Conservation (phyloP, 2,113 vertebrate genomes). For the Jaculus jaculus region DNA sequence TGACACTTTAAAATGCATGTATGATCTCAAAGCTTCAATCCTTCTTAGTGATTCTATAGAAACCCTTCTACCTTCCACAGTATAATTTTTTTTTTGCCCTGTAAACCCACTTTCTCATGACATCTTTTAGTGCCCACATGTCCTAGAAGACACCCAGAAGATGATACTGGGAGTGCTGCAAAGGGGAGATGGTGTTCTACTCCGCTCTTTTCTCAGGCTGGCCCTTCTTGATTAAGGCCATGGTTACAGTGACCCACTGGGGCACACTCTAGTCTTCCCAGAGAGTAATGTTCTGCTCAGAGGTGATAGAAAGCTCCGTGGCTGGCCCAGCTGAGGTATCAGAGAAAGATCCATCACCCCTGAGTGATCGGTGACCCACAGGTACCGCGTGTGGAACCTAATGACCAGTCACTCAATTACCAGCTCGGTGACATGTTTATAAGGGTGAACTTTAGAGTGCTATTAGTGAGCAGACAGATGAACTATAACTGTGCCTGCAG, state of each 20-base stretch:
- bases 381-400: constrained; percentile 91
- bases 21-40: not conserved
- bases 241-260: not conserved
- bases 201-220: not conserved
- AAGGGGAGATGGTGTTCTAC: not conserved
- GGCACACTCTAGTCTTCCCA: not conserved
- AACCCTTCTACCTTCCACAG: not conserved
- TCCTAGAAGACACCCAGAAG: not conserved
- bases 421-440: constrained; percentile 96
- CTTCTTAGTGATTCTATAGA: constrained; percentile 7
- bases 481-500: constrained; percentile 87
- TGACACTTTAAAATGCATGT: not conserved
- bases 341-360: constrained; percentile 95
- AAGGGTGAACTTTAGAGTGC: constrained; percentile 98
- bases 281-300: constrained; percentile 58
- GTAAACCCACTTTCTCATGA: not conserved
- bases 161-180: not conserved
- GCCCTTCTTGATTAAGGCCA: not conserved
- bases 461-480: constrained; percentile 92
- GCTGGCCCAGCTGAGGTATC: constrained; percentile 85
- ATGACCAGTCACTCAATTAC: constrained; percentile 95
- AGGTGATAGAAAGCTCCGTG: constrained; percentile 79
- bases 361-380: constrained; percentile 94
- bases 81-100: not conserved
- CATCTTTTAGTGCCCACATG: not conserved